These are phyloP conservation scores for Sympetrum striolatum DNA, from an alignment of 2,888 invertebrate genomes.

Conservation along the genomic window DNA sequence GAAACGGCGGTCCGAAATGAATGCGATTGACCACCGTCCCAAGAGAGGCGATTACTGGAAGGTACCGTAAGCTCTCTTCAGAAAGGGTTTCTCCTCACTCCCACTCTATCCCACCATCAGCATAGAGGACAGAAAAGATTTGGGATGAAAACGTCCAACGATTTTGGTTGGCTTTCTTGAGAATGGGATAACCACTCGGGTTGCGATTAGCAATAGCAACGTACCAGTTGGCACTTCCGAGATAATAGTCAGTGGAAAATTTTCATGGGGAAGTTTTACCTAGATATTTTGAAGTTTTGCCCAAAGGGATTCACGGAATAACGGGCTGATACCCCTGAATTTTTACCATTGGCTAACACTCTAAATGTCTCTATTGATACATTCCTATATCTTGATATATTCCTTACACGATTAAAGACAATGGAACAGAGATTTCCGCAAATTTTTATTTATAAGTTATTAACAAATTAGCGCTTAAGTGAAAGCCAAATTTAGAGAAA, in stretches of 20 bases:
- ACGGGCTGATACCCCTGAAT: too few relatives aligned
- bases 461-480: not conserved
- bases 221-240: too few relatives aligned
- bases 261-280: too few relatives aligned
- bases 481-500: not conserved
- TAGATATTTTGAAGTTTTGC: too few relatives aligned
- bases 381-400: not conserved
- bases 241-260: too few relatives aligned
- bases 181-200: not conserved
- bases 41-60: constrained; percentile 5
- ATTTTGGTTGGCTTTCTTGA: not conserved
- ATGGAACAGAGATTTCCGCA: not conserved
- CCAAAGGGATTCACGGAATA: too few relatives aligned
- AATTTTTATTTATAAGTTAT: not conserved
- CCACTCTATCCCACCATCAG: not conserved
- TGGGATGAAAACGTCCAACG: not conserved
- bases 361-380: too few relatives aligned
- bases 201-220: too few relatives aligned
- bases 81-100: not conserved
- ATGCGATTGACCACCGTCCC: not conserved
- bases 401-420: not conserved
- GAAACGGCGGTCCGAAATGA: not conserved
- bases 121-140: not conserved
- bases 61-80: constrained; percentile 34
- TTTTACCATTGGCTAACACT: too few relatives aligned